Percentiles rank a stretch among this genome's conserved stretches.
These are phyloP conservation scores for Keiferia lycopersicella DNA, from an alignment of 2,888 invertebrate species.

Conservation along the genomic window DNA sequence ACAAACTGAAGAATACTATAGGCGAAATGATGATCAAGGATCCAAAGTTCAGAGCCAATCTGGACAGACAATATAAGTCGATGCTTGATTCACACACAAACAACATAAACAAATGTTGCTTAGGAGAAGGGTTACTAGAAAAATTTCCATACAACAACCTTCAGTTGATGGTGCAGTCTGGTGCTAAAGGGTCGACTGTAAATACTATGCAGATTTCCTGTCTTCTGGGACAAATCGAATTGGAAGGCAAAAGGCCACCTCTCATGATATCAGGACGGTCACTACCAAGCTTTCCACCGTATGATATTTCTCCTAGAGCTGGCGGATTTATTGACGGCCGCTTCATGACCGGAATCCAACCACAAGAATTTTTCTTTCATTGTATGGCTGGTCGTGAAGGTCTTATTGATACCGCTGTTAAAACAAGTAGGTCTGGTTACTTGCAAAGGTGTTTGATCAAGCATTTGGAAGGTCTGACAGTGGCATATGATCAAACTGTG, in stretches of 20 bases:
- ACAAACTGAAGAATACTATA: conserved; percentile 84
- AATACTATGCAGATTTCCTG: conserved; percentile 99
- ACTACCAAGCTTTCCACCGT: conserved; percentile 94
- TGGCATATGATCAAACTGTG: conserved; percentile 97
- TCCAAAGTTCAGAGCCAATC: conserved; percentile 88
- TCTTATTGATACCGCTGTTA: conserved; percentile 99
- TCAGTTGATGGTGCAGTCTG: conserved; percentile 99
- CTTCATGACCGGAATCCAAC: conserved; percentile 98
- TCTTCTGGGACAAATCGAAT: conserved; percentile 97
- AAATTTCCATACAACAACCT: conserved; percentile 97
- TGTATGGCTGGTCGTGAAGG: conserved; percentile 99
- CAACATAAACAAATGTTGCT: conserved; percentile 92
- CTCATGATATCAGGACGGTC: conserved; percentile 96
- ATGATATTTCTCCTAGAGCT: conserved; percentile 93
- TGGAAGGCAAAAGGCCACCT: conserved; percentile 98
- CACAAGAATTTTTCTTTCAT: conserved; percentile 99
- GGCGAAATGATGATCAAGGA: conserved; percentile 86
- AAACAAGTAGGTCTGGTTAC: conserved; percentile 99
- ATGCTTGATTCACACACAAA: conserved; percentile 92
- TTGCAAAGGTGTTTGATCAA: conserved; percentile 98
- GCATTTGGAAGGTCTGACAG: conserved; percentile 96
- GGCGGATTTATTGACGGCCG: conserved; percentile 98
- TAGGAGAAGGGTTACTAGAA: conserved; percentile 91
- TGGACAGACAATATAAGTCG: conserved; percentile 92
- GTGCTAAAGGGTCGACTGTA: conserved; percentile 99